Conservation (phyloP, 2,797 vertebrate species). For the Pogoniulus pusillus region DNA sequence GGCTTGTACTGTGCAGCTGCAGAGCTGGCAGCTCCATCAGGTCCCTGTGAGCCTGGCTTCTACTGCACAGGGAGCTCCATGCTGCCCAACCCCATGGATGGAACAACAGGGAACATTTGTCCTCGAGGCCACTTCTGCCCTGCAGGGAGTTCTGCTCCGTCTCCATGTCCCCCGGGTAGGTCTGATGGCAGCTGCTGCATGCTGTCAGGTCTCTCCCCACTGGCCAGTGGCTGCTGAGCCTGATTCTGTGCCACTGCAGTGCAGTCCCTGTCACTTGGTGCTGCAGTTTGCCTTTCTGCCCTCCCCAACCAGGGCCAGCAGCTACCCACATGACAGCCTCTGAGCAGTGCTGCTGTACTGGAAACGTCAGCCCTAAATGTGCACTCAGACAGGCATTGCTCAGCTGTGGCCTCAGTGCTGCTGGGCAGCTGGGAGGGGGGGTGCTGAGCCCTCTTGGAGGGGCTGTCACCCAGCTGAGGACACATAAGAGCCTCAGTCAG, state of each 20-base stretch:
- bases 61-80: slow-evolving; percentile 81
- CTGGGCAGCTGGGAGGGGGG: background rate
- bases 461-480: background rate
- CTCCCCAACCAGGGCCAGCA: background rate
- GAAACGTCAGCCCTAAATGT: background rate
- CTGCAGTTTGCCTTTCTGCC: background rate
- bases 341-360: background rate
- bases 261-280: background rate
- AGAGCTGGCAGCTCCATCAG: slow-evolving; percentile 79
- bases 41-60: slow-evolving; percentile 83
- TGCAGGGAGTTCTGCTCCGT: slow-evolving; percentile 63
- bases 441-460: background rate
- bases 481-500: background rate
- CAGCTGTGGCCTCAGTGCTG: background rate
- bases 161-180: slow-evolving; percentile 66
- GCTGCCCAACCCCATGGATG: slow-evolving; percentile 81
- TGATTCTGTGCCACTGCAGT: background rate
- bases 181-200: background rate
- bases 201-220: background rate
- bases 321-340: background rate
- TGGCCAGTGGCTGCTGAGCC: background rate
- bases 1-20: slow-evolving; percentile 83
- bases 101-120: slow-evolving; percentile 83
- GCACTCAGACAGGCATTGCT: background rate
- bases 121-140: slow-evolving; percentile 86